Base-by-base conservation (phyloP, 2,888 invertebrate genomes). In the Lasiommata megera region DNA sequence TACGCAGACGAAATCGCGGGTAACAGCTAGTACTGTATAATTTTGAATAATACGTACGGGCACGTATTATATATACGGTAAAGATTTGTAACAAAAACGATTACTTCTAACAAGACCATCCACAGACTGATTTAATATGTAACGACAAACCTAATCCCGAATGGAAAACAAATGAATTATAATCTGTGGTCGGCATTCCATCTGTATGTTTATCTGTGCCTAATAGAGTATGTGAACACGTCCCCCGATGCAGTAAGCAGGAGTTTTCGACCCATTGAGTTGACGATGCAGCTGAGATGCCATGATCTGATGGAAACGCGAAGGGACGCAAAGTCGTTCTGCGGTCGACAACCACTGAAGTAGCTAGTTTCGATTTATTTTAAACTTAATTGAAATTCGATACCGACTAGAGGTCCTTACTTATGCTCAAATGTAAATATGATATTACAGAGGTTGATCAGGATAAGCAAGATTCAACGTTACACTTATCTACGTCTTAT, bases 201-300 rank as follows among this genome's bases (percentile, higher is more conserved):
- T 77, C 66, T 67, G 68, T 71, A 73, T 77, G 75, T 69, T 72
- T 72, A 75, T 76, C 71, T 65, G 75, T 77, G 83, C 76, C 80
- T 80, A 84, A 83, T 80, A 79, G 79, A 70, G 74, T 84, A 79
- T 82, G 77, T 82, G 83, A 84, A 82, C 82, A 80, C 76, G 79
- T 77, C 71, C 72, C 67, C 66, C 65, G 71, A 72, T 70, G 72
- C 67, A 65, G 78, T 67, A 79, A 79, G 77, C 74, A 73, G 66
- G 69, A 63, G 62, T 73, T 76, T 74, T 76, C 77, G 73, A 74
- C 67, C 72, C 80, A 84, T 66, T 83, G 81, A 63, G 29, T 60
- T 69, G 73, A 70, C 67, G 71, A 70, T 67, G 63, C 55, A 50
- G 52, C 51, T 55, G 54, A 56, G 58, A 58, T 54, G 55, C 43